Conservation (phyloP, 2,888 invertebrate species). For the Tubulanus polymorphus region DNA sequence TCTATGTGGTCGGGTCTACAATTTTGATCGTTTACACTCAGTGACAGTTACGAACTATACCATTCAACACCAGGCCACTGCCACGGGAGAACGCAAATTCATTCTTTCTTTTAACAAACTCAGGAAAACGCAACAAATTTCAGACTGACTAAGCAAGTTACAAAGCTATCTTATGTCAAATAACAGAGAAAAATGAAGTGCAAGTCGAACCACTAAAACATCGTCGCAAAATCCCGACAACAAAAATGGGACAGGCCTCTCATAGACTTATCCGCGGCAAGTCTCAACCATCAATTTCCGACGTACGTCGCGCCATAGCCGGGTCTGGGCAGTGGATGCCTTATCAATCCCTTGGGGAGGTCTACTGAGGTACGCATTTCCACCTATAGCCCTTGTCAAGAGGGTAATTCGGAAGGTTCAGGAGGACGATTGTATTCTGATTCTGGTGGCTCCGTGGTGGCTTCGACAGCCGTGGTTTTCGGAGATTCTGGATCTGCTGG, state of each 20-base stretch:
- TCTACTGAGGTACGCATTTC: constrained; percentile 13
- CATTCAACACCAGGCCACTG: too few species aligned
- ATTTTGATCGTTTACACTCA: too few species aligned
- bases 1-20: too few species aligned
- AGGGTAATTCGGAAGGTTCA: constrained; percentile 6
- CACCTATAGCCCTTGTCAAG: constrained; percentile 4
- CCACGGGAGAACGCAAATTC: too few species aligned
- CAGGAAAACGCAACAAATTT: too few species aligned
- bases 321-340: constrained; percentile 8
- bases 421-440: constrained; percentile 3
- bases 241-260: constrained; percentile 3
- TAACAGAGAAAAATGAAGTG: too few species aligned
- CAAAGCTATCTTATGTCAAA: too few species aligned
- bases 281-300: constrained; percentile 4
- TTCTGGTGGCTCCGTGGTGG: constrained; percentile 1
- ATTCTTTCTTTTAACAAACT: too few species aligned
- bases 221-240: too few species aligned
- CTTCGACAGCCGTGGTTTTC: neutral
- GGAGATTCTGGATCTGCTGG: neutral
- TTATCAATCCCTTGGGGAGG: constrained; percentile 10
- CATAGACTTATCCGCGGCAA: constrained; percentile 13
- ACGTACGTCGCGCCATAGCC: constrained; percentile 8
- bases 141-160: too few species aligned
- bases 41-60: too few species aligned
- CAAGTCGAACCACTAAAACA: too few species aligned